These are phyloP conservation scores for Scleropages formosus DNA, from an alignment of 2,797 vertebrate species.

Conservation along the genomic window DNA sequence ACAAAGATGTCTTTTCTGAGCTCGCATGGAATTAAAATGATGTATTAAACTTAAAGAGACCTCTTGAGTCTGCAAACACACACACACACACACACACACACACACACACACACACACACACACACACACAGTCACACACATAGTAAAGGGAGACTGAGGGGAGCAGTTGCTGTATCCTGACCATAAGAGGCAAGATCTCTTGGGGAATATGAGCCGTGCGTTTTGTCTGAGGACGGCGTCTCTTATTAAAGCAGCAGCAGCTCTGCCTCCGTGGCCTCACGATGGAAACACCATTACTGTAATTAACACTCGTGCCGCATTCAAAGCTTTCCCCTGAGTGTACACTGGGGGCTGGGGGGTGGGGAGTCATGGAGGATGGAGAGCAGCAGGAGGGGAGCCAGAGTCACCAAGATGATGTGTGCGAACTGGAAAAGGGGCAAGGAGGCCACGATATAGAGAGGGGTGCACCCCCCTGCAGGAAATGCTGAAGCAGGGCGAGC, in stretches of 20 bases:
- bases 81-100: neutral
- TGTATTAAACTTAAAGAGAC: neutral
- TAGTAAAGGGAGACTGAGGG: neutral
- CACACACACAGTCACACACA: neutral
- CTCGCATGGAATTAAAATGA: neutral
- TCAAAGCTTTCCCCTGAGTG: constrained; percentile 27
- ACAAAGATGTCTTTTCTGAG: neutral
- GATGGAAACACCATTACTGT: constrained; percentile 68
- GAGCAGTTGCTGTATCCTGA: neutral
- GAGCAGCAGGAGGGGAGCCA: neutral
- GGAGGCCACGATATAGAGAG: neutral
- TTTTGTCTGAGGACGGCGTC: constrained; percentile 29
- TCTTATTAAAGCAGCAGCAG: constrained; percentile 33
- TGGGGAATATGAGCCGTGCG: constrained; percentile 15
- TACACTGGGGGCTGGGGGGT: neutral
- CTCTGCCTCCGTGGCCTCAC: constrained; percentile 58
- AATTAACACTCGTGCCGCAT: constrained; percentile 53
- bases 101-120: constrained; percentile 21
- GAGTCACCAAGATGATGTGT: neutral
- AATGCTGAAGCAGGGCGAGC: neutral
- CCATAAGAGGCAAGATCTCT: constrained; percentile 6
- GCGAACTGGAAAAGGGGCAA: neutral
- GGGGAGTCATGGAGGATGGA: neutral
- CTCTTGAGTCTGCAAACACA: neutral
- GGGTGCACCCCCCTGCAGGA: neutral